A percentile compares a stretch with the other conserved stretches of the same genome.
phyloP scores from a whole-genome alignment of 2,888 invertebrate species.

The Megaustenia siamemsis region DNA sequence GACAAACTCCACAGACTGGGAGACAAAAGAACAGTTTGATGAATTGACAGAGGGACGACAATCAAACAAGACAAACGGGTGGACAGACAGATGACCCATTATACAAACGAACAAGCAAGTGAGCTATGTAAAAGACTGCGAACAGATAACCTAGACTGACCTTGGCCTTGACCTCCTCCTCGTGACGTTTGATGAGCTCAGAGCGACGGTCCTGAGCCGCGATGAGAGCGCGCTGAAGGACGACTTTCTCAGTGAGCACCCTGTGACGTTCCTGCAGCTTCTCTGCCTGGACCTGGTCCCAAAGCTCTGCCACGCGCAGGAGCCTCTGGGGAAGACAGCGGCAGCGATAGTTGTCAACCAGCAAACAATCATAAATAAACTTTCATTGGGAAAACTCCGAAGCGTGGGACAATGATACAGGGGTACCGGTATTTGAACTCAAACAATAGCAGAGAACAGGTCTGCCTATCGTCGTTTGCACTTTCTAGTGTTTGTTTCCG shows the following conservation, averaged over 20 bases:
- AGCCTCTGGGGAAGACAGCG: slow-evolving; percentile 60
- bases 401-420: too few species aligned
- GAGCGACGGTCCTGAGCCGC: slow-evolving; percentile 65
- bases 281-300: slow-evolving; percentile 67
- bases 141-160: slow-evolving; percentile 50
- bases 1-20: too few species aligned
- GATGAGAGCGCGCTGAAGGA: slow-evolving; percentile 67
- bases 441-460: too few species aligned
- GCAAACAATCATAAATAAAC: too few species aligned
- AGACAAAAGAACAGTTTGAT: not conserved
- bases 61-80: not conserved
- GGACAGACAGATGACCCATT: not conserved
- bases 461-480: too few species aligned
- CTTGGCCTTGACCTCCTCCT: slow-evolving; percentile 59
- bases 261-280: slow-evolving; percentile 66
- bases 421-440: too few species aligned
- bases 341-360: not conserved
- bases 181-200: slow-evolving; percentile 56
- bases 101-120: not conserved
- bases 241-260: slow-evolving; percentile 63
- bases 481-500: too few species aligned
- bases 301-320: slow-evolving; percentile 64
- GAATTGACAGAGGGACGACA: not conserved
- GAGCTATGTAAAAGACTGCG: too few species aligned
- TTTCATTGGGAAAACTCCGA: too few species aligned